Percentiles rank a stretch among this genome's conserved stretches.
phyloP scores from a whole-genome alignment of 1,140 invertebrate genomes.

The Saxidomus purpurata region DNA sequence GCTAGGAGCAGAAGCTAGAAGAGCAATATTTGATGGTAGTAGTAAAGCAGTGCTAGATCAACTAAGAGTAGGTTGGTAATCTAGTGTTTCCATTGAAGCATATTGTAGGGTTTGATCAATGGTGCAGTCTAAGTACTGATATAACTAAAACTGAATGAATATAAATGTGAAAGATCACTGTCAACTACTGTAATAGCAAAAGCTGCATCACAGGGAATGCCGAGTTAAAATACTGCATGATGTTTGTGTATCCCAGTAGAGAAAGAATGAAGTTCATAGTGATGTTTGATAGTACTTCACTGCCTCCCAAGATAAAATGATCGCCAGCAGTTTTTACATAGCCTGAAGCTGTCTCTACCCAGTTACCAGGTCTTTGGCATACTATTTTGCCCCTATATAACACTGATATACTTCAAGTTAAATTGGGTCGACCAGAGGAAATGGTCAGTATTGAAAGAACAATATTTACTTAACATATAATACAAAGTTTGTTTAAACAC shows the following conservation, averaged over 20 bases:
- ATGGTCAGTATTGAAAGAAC: background rate
- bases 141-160: too few relatives aligned
- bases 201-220: too few relatives aligned
- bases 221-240: background rate
- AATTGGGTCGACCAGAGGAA: background rate
- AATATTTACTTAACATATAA: background rate
- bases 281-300: background rate
- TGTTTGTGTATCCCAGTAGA: background rate
- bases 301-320: background rate
- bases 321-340: background rate
- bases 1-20: too few relatives aligned
- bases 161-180: too few relatives aligned
- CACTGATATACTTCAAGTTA: background rate
- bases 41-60: too few relatives aligned
- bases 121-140: too few relatives aligned
- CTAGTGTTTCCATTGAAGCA: too few relatives aligned
- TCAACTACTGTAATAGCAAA: too few relatives aligned
- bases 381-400: background rate
- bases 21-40: too few relatives aligned
- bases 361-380: background rate
- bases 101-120: too few relatives aligned
- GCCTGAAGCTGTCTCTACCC: background rate
- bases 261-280: background rate
- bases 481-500: background rate
- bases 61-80: too few relatives aligned